phyloP scores from a whole-genome alignment of 2,113 vertebrate species.

The Himantopus leucocephalus region DNA sequence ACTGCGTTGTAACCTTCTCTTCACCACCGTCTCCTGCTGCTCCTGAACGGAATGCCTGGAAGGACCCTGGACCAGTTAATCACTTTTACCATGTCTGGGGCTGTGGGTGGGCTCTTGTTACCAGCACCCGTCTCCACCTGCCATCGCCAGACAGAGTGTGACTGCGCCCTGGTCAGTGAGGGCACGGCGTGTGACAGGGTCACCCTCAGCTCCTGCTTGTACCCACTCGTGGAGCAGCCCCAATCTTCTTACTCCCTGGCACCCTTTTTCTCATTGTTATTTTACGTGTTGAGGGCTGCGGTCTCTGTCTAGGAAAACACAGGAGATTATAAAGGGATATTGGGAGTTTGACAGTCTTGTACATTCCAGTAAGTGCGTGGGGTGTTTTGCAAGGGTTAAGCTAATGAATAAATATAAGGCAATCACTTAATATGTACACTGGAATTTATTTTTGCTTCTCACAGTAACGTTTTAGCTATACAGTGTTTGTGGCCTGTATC shows the following conservation, averaged over 20 bases:
- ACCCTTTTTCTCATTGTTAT: background rate
- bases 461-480: background rate
- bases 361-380: background rate
- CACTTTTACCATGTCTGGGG: rapidly evolving
- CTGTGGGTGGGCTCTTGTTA: background rate
- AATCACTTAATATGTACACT: background rate
- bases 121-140: background rate
- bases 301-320: background rate
- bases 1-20: rapidly evolving
- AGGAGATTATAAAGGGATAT: background rate
- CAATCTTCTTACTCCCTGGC: background rate
- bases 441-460: background rate
- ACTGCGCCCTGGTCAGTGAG: background rate
- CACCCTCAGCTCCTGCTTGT: background rate
- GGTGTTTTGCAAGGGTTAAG: background rate
- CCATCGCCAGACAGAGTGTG: background rate
- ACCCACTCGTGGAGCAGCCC: background rate
- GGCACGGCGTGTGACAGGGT: background rate
- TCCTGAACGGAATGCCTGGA: background rate
- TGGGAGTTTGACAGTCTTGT: background rate
- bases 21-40: background rate
- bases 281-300: background rate
- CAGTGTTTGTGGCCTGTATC: background rate
- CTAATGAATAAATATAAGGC: background rate
- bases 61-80: background rate